Evolutionary conservation across 2,888 invertebrate genomes (phyloP), one percentile per base, ranked within the genome.

Genomic region (Oscheius onirici): DNA sequence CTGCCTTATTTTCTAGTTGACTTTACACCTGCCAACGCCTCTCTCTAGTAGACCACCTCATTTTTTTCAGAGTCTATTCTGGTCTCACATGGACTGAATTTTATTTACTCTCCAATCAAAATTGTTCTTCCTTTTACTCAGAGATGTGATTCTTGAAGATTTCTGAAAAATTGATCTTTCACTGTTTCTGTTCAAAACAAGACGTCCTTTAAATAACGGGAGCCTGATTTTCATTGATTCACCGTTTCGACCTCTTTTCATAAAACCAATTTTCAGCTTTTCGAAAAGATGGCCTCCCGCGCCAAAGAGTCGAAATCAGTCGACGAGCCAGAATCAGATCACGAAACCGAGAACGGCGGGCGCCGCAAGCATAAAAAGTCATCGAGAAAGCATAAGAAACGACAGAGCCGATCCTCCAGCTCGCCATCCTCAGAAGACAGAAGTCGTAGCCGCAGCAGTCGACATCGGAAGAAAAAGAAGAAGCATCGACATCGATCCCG

Each of bases 401-500:
- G 41, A 26, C 22, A 55, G 15, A 55, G 55, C 34, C 34, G 34
- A 34, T 34, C 34, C 34, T 34, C 20, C 13, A 60, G 60, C 17
- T 28, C n/a, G 11, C 41, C 28, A n/a, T 28, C 28, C 40, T 58
- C 58, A 6, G n/a, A 28, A 15, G 26, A n/a, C 34, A 15, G 55
- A 26, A 20, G 28, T 55, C 20, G 55, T 26, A 26, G 26, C 11
- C 55, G 49, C 28, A 63, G 63, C 46, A 61, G 41, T 34, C 26
- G 44, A 43, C 44, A 24, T 26, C 63, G 49, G 15, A 63, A 63
- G 63, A 63, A 63, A 34, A 63, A 63, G 49, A 63, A 63, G 49
- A 63, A 63, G 49, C 58, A 22, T 15, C 58, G 41, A 20, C 40
- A 34, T 8, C 34, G 34, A 8, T 34, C 34, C 34, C 34, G 34